phyloP scores from a whole-genome alignment of 2,113 vertebrate genomes.

The mouse (Mus musculus) region GRCm39 chr14:96727001-96727500 shows the following conservation, averaged over 20 bases:
- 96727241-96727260: not conserved
- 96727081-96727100: no score
- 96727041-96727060: not conserved
- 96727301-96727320: not conserved
- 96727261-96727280: not conserved
- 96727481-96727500: conserved; percentile 94
- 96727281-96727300: not conserved
- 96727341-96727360: not conserved
- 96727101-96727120: not conserved
- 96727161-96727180: not conserved
- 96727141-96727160: no score
- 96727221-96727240: not conserved
- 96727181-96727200: not conserved
- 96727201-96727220: not conserved
- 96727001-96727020: not conserved
- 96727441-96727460: not conserved
- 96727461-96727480: conserved; percentile 88
- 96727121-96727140: not conserved
- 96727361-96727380: not conserved
- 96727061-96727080: not conserved
- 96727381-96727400: not conserved
- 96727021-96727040: not conserved
- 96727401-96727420: not conserved
- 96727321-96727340: conserved; percentile 5
- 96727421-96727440: not conserved